A percentile compares a stretch with the other conserved stretches of the same genome.
Conservation (phyloP, 1,140 invertebrate genomes). For the Subanguina moxae region DNA sequence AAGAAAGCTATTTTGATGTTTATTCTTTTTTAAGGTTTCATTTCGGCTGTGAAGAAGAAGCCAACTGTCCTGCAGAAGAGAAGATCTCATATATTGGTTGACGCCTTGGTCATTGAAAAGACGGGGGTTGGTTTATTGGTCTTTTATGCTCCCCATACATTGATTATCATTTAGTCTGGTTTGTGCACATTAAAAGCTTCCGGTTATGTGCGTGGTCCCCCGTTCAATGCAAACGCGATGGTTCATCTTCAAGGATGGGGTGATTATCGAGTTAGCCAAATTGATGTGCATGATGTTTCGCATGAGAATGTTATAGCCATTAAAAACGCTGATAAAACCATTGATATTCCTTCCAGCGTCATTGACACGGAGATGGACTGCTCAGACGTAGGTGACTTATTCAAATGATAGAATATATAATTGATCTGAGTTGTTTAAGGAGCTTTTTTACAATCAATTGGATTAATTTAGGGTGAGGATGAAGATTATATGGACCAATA, state of each 20-base stretch:
- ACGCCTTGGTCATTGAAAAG: conserved; percentile 21
- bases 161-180: neutral
- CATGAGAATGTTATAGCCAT: conserved; percentile 59
- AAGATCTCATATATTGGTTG: conserved; percentile 37
- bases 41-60: conserved; percentile 34
- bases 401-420: neutral
- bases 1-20: no score
- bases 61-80: conserved; percentile 26
- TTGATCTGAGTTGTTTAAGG: neutral
- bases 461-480: conserved; percentile 74
- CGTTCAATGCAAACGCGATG: conserved; percentile 77
- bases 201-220: conserved; percentile 76
- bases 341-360: neutral
- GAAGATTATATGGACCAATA: conserved; percentile 68
- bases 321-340: conserved; percentile 6
- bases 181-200: conserved; percentile 72
- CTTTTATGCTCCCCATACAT: neutral
- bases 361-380: neutral
- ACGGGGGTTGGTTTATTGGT: neutral
- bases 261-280: conserved; percentile 81
- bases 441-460: neutral
- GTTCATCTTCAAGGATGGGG: conserved; percentile 84
- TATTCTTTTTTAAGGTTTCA: neutral
- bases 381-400: neutral
- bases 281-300: conserved; percentile 73